These are phyloP conservation scores for Lypha dubia DNA, from an alignment of 2,888 invertebrate species.

Conservation along the genomic window DNA sequence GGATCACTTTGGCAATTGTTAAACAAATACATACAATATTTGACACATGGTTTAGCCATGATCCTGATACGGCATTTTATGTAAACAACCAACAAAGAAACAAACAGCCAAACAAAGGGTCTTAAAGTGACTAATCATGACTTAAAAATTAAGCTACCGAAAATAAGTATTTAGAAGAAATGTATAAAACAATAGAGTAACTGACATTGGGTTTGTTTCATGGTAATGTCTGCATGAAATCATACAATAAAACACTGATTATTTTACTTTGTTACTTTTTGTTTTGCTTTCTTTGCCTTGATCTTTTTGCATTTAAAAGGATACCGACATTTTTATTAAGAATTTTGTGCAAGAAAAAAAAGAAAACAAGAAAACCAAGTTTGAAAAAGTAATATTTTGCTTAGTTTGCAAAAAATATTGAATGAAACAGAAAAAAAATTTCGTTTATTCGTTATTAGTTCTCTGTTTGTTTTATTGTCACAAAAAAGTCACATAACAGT, in stretches of 20 bases:
- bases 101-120: slow-evolving; percentile 30
- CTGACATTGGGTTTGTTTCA: slow-evolving; percentile 34
- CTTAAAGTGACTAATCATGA: slow-evolving; percentile 66
- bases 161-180: slow-evolving; percentile 27
- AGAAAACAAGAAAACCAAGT: slow-evolving; percentile 17
- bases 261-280: not conserved
- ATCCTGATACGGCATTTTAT: slow-evolving; percentile 37
- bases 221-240: slow-evolving; percentile 6
- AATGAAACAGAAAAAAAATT: slow-evolving; percentile 62
- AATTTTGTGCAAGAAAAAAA: slow-evolving; percentile 42
- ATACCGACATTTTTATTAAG: slow-evolving; percentile 66
- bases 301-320: slow-evolving; percentile 27
- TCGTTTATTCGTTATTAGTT: slow-evolving; percentile 52
- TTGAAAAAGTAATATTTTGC: slow-evolving; percentile 61
- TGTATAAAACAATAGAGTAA: slow-evolving; percentile 30
- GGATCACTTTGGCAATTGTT: slow-evolving; percentile 47
- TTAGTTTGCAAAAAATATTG: slow-evolving; percentile 67
- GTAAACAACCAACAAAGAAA: slow-evolving; percentile 10
- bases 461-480: slow-evolving; percentile 51
- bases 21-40: slow-evolving; percentile 56
- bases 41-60: slow-evolving; percentile 68
- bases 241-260: slow-evolving; percentile 4
- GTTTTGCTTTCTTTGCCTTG: not conserved
- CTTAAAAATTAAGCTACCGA: slow-evolving; percentile 63
- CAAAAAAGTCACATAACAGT: slow-evolving; percentile 62